phyloP scores from a whole-genome alignment of 2,888 invertebrate species.

The Thyatira batis region DNA sequence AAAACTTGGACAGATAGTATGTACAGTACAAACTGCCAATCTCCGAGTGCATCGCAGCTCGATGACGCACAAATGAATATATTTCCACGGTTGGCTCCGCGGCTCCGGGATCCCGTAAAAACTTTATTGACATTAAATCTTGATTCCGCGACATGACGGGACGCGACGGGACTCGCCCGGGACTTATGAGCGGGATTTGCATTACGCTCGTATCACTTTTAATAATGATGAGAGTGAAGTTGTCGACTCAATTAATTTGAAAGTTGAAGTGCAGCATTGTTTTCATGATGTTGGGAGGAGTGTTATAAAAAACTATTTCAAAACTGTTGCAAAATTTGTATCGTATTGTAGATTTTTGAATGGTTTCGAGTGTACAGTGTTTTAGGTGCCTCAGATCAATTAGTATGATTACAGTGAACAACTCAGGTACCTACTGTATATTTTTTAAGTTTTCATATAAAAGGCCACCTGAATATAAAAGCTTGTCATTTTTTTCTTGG shows the following conservation, averaged over 20 bases:
- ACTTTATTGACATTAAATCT: constrained; percentile 52
- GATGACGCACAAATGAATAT: constrained; percentile 33
- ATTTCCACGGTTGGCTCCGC: constrained; percentile 34
- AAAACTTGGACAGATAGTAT: background rate
- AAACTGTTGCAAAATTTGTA: too few relatives aligned
- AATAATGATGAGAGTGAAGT: background rate
- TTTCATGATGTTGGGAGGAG: background rate
- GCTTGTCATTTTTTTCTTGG: too few relatives aligned
- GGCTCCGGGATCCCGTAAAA: constrained; percentile 26
- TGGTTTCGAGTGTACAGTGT: too few relatives aligned
- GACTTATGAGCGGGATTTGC: background rate
- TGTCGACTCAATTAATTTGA: background rate
- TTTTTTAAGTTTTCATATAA: too few relatives aligned
- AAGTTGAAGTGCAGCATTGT: background rate
- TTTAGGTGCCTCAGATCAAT: too few relatives aligned
- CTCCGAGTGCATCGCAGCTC: background rate
- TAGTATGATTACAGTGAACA: too few relatives aligned
- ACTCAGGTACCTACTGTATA: too few relatives aligned
- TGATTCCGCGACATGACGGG: constrained; percentile 32
- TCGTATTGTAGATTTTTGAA: too few relatives aligned
- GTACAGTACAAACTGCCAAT: background rate
- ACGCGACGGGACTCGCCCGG: constrained; percentile 12
- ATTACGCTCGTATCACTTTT: background rate
- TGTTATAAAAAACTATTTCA: background rate
- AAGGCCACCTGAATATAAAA: too few relatives aligned